Evolutionary conservation across 2,888 invertebrate genomes (phyloP), one percentile per base, ranked within the genome.

Genomic region (Lathronympha strigana): DNA sequence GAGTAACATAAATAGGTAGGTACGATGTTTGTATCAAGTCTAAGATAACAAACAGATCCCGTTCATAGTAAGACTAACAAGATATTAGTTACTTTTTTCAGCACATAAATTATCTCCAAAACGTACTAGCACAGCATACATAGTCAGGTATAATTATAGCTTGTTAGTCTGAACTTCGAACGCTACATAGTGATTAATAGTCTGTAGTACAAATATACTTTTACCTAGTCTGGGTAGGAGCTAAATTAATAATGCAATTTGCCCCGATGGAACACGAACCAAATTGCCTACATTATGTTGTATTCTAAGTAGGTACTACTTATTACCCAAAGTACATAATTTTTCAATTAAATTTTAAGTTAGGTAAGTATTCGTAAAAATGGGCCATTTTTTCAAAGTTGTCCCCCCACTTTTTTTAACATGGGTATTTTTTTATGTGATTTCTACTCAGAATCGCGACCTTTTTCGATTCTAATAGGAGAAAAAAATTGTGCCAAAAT

Each of bases 151-250:
- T 55, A 55, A 49, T 63, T 63, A n/a, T 13, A 36, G 47, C 49
- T 55, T 50, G 40, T 58, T 63, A 51, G 50, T 51, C 31, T 58
- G 58, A 50, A 63, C 58, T 50, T 57, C 40, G 58, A 21, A 33
- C 58, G 23, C n/a, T n/a, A 15, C 43, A n/a, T 23, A 13, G 23
- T 58, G 9, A 63, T 63, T 55, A 49, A 63, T 63, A 25, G 36
- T n/a, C 33, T 45, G 43, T 31, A 21, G n/a, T 43, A 19, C 43
- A 43, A n/a, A 43, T 25, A 43, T 53, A 47, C 47, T 33, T n/a
- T 21, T 25, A 45, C 36, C 21, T 9, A 23, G 53, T 54, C 38
- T n/a, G n/a, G n/a, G n/a, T n/a, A n/a, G 23, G 13, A 51, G 31
- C 15, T 21, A 38, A 23, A 51, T 51, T 51, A 33, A 54, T 40